phyloP scores from a whole-genome alignment of 2,113 vertebrate species.

The Pseudonaja textilis region DNA sequence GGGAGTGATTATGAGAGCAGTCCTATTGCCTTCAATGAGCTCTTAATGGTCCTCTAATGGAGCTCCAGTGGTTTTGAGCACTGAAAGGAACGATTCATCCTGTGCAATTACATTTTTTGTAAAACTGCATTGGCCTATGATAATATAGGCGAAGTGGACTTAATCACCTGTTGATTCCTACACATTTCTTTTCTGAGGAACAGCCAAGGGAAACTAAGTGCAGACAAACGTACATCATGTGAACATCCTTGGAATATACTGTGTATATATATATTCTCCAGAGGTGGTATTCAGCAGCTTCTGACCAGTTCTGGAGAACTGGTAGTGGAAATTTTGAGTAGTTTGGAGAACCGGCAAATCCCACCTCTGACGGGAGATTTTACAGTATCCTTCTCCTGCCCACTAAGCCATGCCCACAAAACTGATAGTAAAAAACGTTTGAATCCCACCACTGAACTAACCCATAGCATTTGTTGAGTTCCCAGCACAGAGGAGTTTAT shows the following conservation, averaged over 20 bases:
- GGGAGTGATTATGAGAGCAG: neutral
- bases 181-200: neutral
- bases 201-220: neutral
- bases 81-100: neutral
- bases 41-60: neutral
- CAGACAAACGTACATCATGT: neutral
- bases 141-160: neutral
- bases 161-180: neutral
- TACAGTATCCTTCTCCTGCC: too few species aligned
- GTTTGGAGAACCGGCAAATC: too few species aligned
- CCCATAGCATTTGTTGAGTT: too few species aligned
- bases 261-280: too few species aligned
- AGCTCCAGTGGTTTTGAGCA: neutral
- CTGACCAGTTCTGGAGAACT: too few species aligned
- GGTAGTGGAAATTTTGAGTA: too few species aligned
- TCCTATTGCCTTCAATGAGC: neutral
- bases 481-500: too few species aligned
- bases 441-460: too few species aligned
- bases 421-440: too few species aligned
- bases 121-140: neutral
- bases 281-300: too few species aligned
- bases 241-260: neutral
- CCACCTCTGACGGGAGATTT: too few species aligned
- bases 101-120: neutral
- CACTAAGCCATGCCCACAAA: too few species aligned